A percentile compares a stretch with the other conserved stretches of the same genome.
phyloP scores from a whole-genome alignment of 2,113 vertebrate species.

The Spheniscus mendiculus region DNA sequence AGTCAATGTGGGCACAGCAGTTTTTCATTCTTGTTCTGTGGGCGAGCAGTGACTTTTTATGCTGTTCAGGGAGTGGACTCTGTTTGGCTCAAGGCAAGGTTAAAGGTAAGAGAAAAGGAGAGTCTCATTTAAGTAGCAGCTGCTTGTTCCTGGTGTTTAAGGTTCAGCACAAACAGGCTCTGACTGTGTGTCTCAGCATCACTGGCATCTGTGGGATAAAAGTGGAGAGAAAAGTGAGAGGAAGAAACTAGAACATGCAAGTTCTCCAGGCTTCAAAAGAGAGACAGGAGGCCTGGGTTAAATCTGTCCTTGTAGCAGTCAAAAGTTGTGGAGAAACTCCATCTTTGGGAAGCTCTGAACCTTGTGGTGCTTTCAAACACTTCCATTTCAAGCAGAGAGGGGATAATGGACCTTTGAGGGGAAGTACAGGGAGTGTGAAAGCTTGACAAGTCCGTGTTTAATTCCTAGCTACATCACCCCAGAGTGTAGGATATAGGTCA shows the following conservation, averaged over 20 bases:
- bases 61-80: neutral
- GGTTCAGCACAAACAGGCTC: neutral
- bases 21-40: neutral
- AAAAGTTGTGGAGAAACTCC: neutral
- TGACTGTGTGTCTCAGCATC: neutral
- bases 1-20: too few species aligned
- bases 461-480: neutral
- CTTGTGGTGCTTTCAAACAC: neutral
- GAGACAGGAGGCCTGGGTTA: neutral
- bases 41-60: neutral
- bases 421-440: neutral
- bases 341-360: neutral
- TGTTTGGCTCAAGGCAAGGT: neutral
- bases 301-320: neutral
- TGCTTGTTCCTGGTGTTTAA: neutral
- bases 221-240: neutral
- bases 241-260: neutral
- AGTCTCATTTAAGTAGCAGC: neutral
- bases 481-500: neutral
- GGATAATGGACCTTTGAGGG: neutral
- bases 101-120: neutral
- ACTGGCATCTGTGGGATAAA: neutral
- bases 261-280: neutral
- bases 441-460: neutral
- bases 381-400: neutral